These are phyloP conservation scores for Onychomys arenicola DNA, from an alignment of 2,797 vertebrate genomes.

Conservation along the genomic window DNA sequence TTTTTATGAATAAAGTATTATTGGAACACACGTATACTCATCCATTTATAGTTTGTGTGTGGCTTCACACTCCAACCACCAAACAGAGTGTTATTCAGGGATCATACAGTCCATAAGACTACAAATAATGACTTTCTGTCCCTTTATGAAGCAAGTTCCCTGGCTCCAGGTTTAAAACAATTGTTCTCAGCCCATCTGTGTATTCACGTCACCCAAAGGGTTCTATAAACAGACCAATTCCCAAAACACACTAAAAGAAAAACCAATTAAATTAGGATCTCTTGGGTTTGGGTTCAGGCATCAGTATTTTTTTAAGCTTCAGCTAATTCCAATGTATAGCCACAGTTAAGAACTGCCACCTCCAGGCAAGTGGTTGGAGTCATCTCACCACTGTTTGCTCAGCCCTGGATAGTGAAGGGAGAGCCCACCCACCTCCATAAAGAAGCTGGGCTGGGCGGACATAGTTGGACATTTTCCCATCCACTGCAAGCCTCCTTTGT, in stretches of 20 bases:
- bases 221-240: conserved; percentile 29
- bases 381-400: neutral
- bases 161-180: neutral
- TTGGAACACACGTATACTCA: neutral
- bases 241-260: neutral
- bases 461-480: neutral
- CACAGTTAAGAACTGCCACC: neutral
- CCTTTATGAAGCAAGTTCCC: neutral
- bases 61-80: neutral
- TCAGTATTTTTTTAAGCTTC: neutral
- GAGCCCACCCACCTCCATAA: neutral
- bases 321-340: neutral
- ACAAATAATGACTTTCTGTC: neutral
- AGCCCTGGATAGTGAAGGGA: neutral
- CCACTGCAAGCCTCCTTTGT: neutral
- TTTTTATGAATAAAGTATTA: conserved; percentile 43
- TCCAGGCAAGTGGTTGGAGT: neutral
- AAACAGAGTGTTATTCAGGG: neutral
- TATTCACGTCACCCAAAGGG: neutral
- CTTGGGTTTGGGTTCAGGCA: neutral
- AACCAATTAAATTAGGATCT: conserved; percentile 54
- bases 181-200: neutral
- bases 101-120: neutral
- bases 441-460: neutral
- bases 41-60: neutral